Conservation (phyloP, 2,113 vertebrate genomes). For the Microtus pennsylvanicus region DNA sequence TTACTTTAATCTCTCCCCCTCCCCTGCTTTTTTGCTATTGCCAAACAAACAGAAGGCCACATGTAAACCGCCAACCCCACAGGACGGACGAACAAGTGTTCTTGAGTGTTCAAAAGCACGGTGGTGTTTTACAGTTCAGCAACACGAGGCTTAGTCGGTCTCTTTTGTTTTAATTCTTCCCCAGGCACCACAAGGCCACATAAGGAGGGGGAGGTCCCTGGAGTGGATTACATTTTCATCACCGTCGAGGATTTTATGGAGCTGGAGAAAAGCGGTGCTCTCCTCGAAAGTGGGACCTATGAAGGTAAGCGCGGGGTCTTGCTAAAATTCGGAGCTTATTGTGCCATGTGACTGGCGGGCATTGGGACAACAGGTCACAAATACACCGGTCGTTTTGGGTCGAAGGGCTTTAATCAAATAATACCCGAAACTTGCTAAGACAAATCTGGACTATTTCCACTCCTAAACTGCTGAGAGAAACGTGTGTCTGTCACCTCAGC, state of each 20-base stretch:
- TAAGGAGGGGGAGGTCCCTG: constrained; percentile 99
- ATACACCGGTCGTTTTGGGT: constrained; percentile 35
- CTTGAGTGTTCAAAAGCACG: constrained; percentile 59
- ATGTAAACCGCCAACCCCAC: constrained; percentile 21
- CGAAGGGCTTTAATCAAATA: constrained; percentile 49
- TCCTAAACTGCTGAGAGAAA: constrained; percentile 3
- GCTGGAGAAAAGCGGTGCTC: constrained; percentile 97
- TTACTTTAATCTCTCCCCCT: constrained; percentile 55
- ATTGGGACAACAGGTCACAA: constrained; percentile 10
- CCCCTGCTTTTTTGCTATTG: constrained; percentile 56
- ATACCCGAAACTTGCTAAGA: constrained; percentile 44
- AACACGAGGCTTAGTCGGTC: constrained; percentile 48
- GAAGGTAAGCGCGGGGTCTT: constrained; percentile 90
- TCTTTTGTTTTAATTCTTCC: constrained; percentile 72
- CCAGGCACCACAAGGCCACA: constrained; percentile 98
- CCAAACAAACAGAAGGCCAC: constrained; percentile 67
- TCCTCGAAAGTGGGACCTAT: constrained; percentile 99
- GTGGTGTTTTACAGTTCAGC: constrained; percentile 71
- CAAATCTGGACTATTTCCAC: not conserved
- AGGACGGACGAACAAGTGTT: constrained; percentile 56
- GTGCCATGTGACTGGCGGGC: not conserved
- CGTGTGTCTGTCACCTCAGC: not conserved
- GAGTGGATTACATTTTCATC: constrained; percentile 99
- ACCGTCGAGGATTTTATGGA: constrained; percentile 98
- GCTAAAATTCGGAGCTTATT: not conserved